A percentile compares a stretch with the other conserved stretches of the same genome.
Conservation (phyloP, 1,140 invertebrate genomes). For the Daktulosphaira vitifoliae region DNA sequence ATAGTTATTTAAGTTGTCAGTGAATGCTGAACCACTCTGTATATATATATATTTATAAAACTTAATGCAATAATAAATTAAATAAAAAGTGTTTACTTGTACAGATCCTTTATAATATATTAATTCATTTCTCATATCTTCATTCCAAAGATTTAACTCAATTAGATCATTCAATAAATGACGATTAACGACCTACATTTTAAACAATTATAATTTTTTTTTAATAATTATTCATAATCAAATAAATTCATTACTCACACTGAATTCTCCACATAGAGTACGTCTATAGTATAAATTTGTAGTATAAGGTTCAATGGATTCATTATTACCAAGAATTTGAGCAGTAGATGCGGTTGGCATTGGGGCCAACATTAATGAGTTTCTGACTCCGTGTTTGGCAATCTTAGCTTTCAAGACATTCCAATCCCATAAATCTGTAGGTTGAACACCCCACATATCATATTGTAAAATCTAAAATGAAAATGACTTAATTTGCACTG, state of each 20-base stretch:
- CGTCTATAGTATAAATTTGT: constrained; percentile 93
- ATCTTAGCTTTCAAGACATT: constrained; percentile 73
- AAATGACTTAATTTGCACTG: constrained; percentile 31
- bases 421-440: constrained; percentile 89
- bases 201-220: no score
- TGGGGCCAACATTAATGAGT: constrained; percentile 89
- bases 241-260: constrained; percentile 44
- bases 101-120: constrained; percentile 89
- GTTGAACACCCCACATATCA: constrained; percentile 95
- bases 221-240: constrained; percentile 5
- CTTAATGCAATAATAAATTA: no score
- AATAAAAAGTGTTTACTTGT: constrained; percentile 44
- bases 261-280: constrained; percentile 60
- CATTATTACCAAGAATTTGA: constrained; percentile 98
- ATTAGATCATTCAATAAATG: constrained; percentile 91
- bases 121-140: constrained; percentile 93
- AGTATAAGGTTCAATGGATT: constrained; percentile 96
- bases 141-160: constrained; percentile 83
- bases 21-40: no score
- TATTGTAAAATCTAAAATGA: constrained; percentile 71
- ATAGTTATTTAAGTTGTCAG: no score
- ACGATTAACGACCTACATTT: constrained; percentile 86
- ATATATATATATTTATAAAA: no score
- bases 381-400: constrained; percentile 80
- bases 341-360: constrained; percentile 99